phyloP scores from a whole-genome alignment of 2,888 invertebrate species.

The Bellardia bayeri region DNA sequence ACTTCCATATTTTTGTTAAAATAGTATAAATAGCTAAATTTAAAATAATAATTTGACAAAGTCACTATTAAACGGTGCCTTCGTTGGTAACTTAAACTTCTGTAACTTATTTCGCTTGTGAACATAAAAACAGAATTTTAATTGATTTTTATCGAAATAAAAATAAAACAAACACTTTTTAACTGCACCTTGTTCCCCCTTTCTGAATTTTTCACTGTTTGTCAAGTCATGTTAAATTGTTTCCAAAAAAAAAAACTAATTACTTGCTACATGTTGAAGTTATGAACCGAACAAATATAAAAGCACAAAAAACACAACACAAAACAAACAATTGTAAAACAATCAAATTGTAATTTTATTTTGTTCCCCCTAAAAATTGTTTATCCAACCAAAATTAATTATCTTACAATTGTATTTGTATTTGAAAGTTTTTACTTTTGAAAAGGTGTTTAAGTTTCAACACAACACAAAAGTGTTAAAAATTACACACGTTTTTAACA shows the following conservation, averaged over 20 bases:
- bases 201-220: conserved; percentile 20
- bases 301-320: neutral
- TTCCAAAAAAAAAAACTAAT: conserved; percentile 49
- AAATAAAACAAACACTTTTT: no score
- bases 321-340: conserved; percentile 58
- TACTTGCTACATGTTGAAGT: conserved; percentile 51
- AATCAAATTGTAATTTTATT: conserved; percentile 62
- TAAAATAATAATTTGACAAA: no score
- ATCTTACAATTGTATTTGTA: conserved; percentile 26
- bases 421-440: conserved; percentile 18
- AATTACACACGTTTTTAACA: conserved; percentile 19
- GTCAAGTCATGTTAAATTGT: conserved; percentile 70
- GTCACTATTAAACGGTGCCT: no score
- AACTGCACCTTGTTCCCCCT: no score
- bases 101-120: no score
- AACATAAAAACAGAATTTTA: no score
- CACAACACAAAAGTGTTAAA: conserved; percentile 47
- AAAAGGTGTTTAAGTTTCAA: conserved; percentile 39
- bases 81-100: no score
- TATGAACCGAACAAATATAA: conserved; percentile 20
- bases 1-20: no score
- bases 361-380: conserved; percentile 10
- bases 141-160: no score
- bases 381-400: conserved; percentile 2
- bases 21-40: no score